These are phyloP conservation scores for Myathropa florea DNA, from an alignment of 2,888 invertebrate genomes.

Conservation along the genomic window DNA sequence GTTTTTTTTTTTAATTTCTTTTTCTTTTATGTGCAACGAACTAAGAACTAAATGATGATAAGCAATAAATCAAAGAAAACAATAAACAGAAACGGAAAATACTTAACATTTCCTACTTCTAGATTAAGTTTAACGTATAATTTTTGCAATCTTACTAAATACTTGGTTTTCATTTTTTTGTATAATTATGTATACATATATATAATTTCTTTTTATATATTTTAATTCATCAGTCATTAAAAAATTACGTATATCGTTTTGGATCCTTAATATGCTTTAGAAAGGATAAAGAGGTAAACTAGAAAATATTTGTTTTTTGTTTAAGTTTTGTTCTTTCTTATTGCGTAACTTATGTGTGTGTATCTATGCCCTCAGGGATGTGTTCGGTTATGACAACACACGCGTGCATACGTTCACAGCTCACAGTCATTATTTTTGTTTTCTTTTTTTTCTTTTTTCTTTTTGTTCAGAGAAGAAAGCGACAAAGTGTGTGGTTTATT, in stretches of 20 bases:
- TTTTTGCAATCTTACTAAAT: slow-evolving; percentile 68
- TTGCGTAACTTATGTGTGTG: slow-evolving; percentile 51
- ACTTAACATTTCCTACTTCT: slow-evolving; percentile 59
- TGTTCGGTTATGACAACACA: slow-evolving; percentile 20
- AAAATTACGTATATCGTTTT: slow-evolving; percentile 76
- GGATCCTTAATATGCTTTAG: slow-evolving; percentile 62
- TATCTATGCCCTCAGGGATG: slow-evolving; percentile 40
- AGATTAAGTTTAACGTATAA: slow-evolving; percentile 69
- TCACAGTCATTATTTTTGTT: slow-evolving; percentile 55
- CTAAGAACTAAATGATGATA: slow-evolving; percentile 40
- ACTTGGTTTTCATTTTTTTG: slow-evolving; percentile 57
- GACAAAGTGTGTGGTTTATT: slow-evolving; percentile 11
- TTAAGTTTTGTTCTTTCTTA: slow-evolving; percentile 35
- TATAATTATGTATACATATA: slow-evolving; percentile 70
- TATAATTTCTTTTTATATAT: slow-evolving; percentile 53
- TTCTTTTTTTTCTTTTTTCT: not conserved
- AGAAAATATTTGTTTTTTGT: slow-evolving; percentile 67
- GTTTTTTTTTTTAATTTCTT: slow-evolving; percentile 3
- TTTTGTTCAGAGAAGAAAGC: slow-evolving; percentile 28
- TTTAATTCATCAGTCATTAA: slow-evolving; percentile 74
- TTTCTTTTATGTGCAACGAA: slow-evolving; percentile 60
- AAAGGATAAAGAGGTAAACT: slow-evolving; percentile 69
- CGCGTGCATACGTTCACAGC: slow-evolving; percentile 65
- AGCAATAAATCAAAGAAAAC: slow-evolving; percentile 25
- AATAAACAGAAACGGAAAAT: slow-evolving; percentile 47